These are phyloP conservation scores for Plebejus anna DNA, from an alignment of 2,888 invertebrate genomes.

Conservation along the genomic window DNA sequence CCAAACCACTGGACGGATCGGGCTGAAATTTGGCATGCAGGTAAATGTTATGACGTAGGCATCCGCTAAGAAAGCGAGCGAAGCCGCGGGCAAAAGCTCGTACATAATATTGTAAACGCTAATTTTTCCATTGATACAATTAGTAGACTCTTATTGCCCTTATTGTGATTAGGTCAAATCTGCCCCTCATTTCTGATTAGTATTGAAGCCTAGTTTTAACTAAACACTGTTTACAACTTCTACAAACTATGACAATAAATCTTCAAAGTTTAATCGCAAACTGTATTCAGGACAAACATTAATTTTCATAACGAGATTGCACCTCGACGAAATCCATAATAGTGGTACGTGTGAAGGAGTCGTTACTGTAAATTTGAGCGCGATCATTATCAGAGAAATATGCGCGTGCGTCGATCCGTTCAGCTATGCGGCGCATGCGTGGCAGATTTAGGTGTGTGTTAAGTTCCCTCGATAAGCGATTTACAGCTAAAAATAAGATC, in stretches of 20 bases:
- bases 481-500: slow-evolving; percentile 42
- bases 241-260: background rate
- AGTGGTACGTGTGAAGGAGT: slow-evolving; percentile 45
- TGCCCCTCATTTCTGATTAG: background rate
- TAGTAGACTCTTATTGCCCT: background rate
- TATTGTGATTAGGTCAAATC: background rate
- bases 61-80: too few relatives aligned
- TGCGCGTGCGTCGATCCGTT: slow-evolving; percentile 40
- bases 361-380: slow-evolving; percentile 59
- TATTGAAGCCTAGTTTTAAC: background rate
- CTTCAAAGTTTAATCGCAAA: slow-evolving; percentile 12
- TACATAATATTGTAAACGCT: too few relatives aligned
- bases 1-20: too few relatives aligned
- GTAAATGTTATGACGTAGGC: too few relatives aligned
- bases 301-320: slow-evolving; percentile 30
- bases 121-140: background rate
- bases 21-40: too few relatives aligned
- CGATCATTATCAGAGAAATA: slow-evolving; percentile 56
- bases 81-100: too few relatives aligned
- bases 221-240: background rate
- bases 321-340: slow-evolving; percentile 32
- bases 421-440: slow-evolving; percentile 37
- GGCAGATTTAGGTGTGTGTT: slow-evolving; percentile 31
- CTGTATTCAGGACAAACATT: slow-evolving; percentile 30
- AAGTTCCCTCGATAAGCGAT: slow-evolving; percentile 38